These are phyloP conservation scores for Aix galericulata DNA, from an alignment of 2,113 vertebrate species.

Conservation along the genomic window DNA sequence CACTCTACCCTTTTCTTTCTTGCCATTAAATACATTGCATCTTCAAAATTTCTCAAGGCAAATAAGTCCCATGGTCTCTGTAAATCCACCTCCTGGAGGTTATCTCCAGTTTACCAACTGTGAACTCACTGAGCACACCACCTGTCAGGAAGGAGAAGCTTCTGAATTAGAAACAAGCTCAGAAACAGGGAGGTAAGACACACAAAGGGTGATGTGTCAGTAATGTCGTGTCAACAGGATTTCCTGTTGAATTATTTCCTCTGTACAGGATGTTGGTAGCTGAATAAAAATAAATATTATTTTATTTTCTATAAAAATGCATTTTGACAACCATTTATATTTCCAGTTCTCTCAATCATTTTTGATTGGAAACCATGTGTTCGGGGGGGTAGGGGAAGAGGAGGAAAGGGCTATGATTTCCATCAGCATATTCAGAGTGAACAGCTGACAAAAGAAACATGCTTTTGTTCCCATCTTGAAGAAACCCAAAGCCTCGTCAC, in stretches of 20 bases:
- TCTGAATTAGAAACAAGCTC: slow-evolving; percentile 55
- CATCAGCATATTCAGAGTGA: slow-evolving; percentile 17
- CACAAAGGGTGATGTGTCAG: slow-evolving; percentile 48
- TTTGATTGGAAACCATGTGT: background rate
- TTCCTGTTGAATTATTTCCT: slow-evolving; percentile 58
- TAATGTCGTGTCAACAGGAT: slow-evolving; percentile 62
- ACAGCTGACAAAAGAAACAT: background rate
- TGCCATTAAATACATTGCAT: background rate
- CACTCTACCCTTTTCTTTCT: slow-evolving; percentile 32
- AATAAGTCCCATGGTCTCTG: background rate
- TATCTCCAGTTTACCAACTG: slow-evolving; percentile 37
- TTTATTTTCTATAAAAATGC: slow-evolving; percentile 27
- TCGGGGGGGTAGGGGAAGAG: background rate
- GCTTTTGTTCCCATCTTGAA: slow-evolving; percentile 23
- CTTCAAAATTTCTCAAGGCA: slow-evolving; percentile 44
- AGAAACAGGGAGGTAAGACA: slow-evolving; percentile 28
- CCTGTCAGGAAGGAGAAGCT: slow-evolving; percentile 67
- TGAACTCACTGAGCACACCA: slow-evolving; percentile 29
- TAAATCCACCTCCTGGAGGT: slow-evolving; percentile 25
- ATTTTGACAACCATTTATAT: background rate
- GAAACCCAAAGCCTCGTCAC: background rate
- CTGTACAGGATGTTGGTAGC: background rate
- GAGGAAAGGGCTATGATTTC: background rate
- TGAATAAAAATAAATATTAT: slow-evolving; percentile 49
- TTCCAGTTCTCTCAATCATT: background rate